phyloP scores from a whole-genome alignment of 2,113 vertebrate species.

The Microtus ochrogaster region DNA sequence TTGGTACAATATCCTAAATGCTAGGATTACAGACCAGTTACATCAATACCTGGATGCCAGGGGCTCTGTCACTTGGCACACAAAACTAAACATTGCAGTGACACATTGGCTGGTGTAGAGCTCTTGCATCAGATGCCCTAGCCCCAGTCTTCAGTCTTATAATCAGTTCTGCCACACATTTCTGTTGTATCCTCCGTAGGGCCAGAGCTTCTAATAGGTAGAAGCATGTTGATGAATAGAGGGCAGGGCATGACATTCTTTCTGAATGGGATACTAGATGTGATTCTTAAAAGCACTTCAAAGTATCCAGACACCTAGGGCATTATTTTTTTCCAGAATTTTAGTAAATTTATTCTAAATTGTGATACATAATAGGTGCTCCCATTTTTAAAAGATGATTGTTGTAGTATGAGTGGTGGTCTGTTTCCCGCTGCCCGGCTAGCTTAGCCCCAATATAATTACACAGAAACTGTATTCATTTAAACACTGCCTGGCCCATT shows the following conservation, averaged over 20 bases:
- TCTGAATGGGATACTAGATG: neutral
- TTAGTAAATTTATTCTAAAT: conserved; percentile 27
- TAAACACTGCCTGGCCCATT: too few species aligned
- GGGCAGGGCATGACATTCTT: neutral
- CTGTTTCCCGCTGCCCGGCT: too few species aligned
- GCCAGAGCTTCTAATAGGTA: neutral
- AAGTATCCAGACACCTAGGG: neutral
- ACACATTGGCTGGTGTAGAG: neutral
- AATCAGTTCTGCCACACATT: neutral
- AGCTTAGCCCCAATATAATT: too few species aligned
- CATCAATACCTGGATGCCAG: neutral
- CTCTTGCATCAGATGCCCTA: neutral
- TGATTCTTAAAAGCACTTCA: neutral
- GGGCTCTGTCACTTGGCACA: neutral
- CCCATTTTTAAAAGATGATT: neutral
- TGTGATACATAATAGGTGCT: neutral
- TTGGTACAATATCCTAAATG: neutral
- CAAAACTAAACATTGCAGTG: neutral
- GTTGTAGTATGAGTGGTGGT: too few species aligned
- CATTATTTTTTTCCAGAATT: neutral
- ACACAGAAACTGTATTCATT: too few species aligned
- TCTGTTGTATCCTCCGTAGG: neutral
- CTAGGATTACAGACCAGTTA: neutral
- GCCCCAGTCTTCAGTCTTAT: neutral
- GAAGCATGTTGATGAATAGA: neutral